Base-by-base conservation (phyloP, 2,888 invertebrate genomes). In the Lutraria lutraria region DNA sequence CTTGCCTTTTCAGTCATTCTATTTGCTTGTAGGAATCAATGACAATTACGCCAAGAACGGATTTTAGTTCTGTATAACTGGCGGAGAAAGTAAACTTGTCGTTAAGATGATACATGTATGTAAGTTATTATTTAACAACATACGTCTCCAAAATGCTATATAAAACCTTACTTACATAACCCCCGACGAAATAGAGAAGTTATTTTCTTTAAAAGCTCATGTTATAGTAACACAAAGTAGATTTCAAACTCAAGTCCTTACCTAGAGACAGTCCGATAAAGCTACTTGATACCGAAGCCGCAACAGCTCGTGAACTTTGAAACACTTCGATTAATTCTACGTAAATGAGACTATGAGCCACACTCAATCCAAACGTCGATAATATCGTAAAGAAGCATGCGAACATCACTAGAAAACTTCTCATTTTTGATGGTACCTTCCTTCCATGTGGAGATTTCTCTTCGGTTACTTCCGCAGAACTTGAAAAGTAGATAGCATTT, bases 311-410 rank as follows among this genome's bases (percentile, higher is more conserved):
- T 13, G 85, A 82, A 56, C 88, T 60, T 53, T 88, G 72, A 52
- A 91, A 88, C 31, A 52, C 82, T 0, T 56, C 54, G 52, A 91
- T 88, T 19, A 91, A 76, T 54, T 89, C 89, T 3, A 91, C 91
- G 53, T 90, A 91, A 19, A 91, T 87, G 0, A 91, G 88, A 4
- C 91, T 88, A 76, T 89, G 85, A 0, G 87, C 88, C 8, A 82
- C 79, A n/a, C 53, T 81, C 72, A 89, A 53, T 21, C 91, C 91
- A 76, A 87, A 82, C 2, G 53, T 52, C 3, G 76, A 54, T 16
- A 85, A 43, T 8, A 83, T 81, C 21, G 88, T 25, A 60, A 85
- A 90, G 25, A 90, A 19, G 63, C 91, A 91, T 10, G 89, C 88
- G 15, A 87, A 1, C 88, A 91, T 87, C 13, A 89, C 76, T 4